Evolutionary conservation across 2,888 invertebrate genomes (phyloP).

Genomic region (Hirtodrosophila duncani): DNA sequence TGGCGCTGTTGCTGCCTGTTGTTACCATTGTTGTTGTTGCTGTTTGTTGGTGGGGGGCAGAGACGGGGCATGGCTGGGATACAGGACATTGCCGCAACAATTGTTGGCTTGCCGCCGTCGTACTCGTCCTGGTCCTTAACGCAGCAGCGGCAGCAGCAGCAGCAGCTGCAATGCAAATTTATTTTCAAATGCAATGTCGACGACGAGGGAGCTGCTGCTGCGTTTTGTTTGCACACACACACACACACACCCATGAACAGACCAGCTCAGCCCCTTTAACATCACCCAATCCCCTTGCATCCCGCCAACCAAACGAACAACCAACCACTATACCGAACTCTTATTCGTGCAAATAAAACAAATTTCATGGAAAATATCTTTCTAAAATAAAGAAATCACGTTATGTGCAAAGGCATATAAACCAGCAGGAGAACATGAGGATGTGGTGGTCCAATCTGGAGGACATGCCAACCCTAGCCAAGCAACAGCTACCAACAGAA

Average conservation of each 20-base stretch:
- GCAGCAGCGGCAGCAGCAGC: conserved; percentile 42
- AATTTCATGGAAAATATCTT: conserved; percentile 55
- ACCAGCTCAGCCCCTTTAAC: not conserved
- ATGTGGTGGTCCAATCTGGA: too few relatives aligned
- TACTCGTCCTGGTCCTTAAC: conserved; percentile 22
- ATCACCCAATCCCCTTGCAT: not conserved
- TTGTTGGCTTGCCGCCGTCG: conserved; percentile 61
- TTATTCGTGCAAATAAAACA: conserved; percentile 56
- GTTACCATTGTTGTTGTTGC: conserved; percentile 10
- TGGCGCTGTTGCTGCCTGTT: conserved; percentile 16
- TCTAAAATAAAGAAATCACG: conserved; percentile 6
- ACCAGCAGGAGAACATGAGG: too few relatives aligned
- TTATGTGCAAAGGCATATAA: too few relatives aligned
- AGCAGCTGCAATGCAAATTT: conserved; percentile 71
- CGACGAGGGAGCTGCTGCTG: conserved; percentile 40
- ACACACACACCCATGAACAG: too few relatives aligned
- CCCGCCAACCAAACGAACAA: not conserved
- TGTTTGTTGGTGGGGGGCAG: not conserved
- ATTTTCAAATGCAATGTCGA: conserved; percentile 65
- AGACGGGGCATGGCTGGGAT: conserved; percentile 4
- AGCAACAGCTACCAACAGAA: too few relatives aligned
- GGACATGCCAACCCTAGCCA: too few relatives aligned
- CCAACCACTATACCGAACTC: not conserved
- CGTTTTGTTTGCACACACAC: conserved; percentile 31
- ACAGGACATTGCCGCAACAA: conserved; percentile 68